Evolutionary conservation across 2,888 invertebrate genomes (phyloP).

Genomic region (Panorpa germanica): DNA sequence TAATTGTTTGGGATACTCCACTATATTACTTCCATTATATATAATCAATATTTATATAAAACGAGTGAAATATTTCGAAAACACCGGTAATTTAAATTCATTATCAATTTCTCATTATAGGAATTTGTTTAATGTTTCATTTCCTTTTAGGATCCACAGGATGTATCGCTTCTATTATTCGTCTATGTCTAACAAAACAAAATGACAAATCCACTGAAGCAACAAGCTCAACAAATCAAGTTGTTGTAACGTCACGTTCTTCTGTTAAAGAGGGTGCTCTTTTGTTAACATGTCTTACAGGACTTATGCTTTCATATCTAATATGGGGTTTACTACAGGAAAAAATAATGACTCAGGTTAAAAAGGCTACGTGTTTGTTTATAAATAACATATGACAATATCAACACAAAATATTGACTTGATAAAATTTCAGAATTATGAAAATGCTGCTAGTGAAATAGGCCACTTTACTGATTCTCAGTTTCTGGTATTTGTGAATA

Average conservation of each 20-base stretch:
- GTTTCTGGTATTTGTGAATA: constrained; percentile 90
- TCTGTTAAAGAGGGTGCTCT: constrained; percentile 36
- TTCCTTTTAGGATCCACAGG: too few relatives aligned
- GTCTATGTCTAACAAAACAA: constrained; percentile 32
- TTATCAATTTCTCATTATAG: neutral
- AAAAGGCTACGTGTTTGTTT: constrained; percentile 6
- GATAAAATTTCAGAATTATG: constrained; percentile 41
- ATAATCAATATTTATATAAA: constrained; percentile 66
- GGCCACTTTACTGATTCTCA: constrained; percentile 82
- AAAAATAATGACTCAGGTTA: constrained; percentile 86
- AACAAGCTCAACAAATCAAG: constrained; percentile 16
- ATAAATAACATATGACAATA: too few relatives aligned
- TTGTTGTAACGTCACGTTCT: constrained; percentile 23
- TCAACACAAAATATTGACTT: too few relatives aligned
- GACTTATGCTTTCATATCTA: constrained; percentile 78
- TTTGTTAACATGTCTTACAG: constrained; percentile 62
- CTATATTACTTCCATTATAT: constrained; percentile 72
- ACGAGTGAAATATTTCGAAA: constrained; percentile 61
- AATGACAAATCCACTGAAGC: constrained; percentile 22
- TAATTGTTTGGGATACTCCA: constrained; percentile 74
- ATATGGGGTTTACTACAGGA: constrained; percentile 96
- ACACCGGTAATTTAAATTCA: constrained; percentile 35
- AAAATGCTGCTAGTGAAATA: constrained; percentile 35
- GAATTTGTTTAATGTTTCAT: neutral
- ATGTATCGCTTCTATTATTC: constrained; percentile 24